phyloP scores from a whole-genome alignment of 1,140 invertebrate genomes.

The Musca vetustissima region DNA sequence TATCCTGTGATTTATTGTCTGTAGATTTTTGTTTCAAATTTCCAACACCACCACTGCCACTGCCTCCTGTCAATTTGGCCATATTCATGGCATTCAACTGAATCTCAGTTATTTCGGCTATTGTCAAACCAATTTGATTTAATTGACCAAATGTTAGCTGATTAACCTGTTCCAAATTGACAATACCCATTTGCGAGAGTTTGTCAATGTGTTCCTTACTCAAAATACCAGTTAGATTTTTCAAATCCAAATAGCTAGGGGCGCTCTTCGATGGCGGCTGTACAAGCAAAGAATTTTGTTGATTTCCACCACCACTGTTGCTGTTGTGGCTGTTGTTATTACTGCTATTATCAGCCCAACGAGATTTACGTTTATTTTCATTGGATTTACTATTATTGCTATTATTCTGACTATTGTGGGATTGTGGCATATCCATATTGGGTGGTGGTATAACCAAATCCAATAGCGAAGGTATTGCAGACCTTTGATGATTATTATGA shows the following conservation, averaged over 20 bases:
- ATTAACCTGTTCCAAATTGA: constrained; percentile 61
- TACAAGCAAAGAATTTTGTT: background rate
- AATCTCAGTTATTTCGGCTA: constrained; percentile 63
- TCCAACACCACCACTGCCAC: background rate
- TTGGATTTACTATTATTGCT: constrained; percentile 18
- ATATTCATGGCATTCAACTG: constrained; percentile 62
- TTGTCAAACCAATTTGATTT: constrained; percentile 61
- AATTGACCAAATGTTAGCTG: constrained; percentile 62
- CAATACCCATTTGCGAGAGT: constrained; percentile 61
- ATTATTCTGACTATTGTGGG: too few species aligned
- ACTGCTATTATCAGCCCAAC: constrained; percentile 60
- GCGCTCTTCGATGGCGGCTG: constrained; percentile 24
- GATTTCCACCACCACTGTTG: background rate
- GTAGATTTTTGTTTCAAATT: background rate
- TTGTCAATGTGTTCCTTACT: constrained; percentile 61
- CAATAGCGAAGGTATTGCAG: constrained; percentile 46
- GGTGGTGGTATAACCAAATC: constrained; percentile 50
- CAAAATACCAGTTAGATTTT: constrained; percentile 61
- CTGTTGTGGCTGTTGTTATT: too few species aligned
- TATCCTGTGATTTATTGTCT: background rate
- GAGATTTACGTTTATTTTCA: constrained; percentile 62
- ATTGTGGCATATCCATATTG: background rate
- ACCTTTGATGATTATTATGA: constrained; percentile 27
- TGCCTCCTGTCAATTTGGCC: constrained; percentile 58
- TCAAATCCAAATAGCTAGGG: constrained; percentile 57